Conservation (phyloP, 2,113 vertebrate species). For the Oceanodroma tethys region DNA sequence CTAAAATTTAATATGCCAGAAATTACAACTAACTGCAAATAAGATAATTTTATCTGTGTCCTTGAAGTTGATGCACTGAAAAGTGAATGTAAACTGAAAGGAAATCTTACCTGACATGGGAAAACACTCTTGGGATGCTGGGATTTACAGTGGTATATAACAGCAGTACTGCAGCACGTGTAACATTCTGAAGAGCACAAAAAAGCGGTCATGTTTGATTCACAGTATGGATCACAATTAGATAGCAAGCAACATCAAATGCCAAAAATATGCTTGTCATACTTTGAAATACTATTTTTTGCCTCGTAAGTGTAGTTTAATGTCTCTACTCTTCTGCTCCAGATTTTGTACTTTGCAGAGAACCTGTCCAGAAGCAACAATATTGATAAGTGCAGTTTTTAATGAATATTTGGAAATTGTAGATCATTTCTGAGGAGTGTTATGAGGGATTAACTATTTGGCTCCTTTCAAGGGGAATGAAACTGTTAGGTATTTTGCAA, state of each 20-base stretch:
- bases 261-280: neutral
- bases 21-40: neutral
- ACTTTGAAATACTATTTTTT: neutral
- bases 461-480: neutral
- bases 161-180: neutral
- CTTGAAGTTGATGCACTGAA: neutral
- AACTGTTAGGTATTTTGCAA: neutral
- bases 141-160: neutral
- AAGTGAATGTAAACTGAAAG: neutral
- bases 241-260: neutral
- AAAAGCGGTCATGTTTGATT: neutral
- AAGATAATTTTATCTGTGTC: neutral
- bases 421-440: neutral
- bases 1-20: neutral
- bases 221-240: neutral
- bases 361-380: neutral
- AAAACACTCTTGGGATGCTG: neutral
- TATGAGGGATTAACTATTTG: neutral
- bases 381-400: neutral
- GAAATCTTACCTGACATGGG: neutral
- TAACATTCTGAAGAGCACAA: neutral
- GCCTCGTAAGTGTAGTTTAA: neutral
- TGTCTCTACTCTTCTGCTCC: neutral
- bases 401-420: neutral
- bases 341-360: neutral